Base-by-base conservation (phyloP, 2,888 invertebrate species). In the Melanophora roralis region DNA sequence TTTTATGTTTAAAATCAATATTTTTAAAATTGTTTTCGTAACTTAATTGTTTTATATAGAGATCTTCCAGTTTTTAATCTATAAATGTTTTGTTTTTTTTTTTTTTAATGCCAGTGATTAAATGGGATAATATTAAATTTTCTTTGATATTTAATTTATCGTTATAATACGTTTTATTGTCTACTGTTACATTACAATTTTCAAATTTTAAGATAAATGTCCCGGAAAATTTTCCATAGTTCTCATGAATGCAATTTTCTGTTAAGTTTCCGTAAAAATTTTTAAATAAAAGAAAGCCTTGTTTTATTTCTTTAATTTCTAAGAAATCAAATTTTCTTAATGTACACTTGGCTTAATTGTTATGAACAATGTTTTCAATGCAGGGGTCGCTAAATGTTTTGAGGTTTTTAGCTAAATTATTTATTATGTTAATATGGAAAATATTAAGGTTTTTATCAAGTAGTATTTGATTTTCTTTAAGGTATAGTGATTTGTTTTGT, bases 151-250 rank as follows among this genome's bases (percentile, higher is more conserved):
- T 55, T 55, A 68, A 19, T 12, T 68, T 19, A 40, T 34, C n/a
- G 14, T 57, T 69, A 40, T 47, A 40, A 72, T 62, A 60, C 11
- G 38, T 72, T 36, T 32, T 45, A 51, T 72, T 72, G 16, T 47
- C 14, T 51, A 23, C n/a, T 7, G 23, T 36, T 21, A 69, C 34
- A 34, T 69, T 57, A 59, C 69, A 69, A n/a, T 69, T 57, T 69
- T 69, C 12, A 19, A 69, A 69, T 69, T 69, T 69, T n/a, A 69
- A 21, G 11, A 69, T 47, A 47, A 59, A 59, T 12, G 69, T 59
- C 5, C 69, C 69, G 6, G 11, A 45, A n/a, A 62, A 38, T 60
- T 40, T 23, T 43, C 16, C 60, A 43, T 60, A 1, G 12, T 32
- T 47, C 32, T 62, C 62, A 7, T n/a, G 34, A 16, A 47, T 34